Conservation (phyloP, 2,113 vertebrate species). For the Barbus barbus region DNA sequence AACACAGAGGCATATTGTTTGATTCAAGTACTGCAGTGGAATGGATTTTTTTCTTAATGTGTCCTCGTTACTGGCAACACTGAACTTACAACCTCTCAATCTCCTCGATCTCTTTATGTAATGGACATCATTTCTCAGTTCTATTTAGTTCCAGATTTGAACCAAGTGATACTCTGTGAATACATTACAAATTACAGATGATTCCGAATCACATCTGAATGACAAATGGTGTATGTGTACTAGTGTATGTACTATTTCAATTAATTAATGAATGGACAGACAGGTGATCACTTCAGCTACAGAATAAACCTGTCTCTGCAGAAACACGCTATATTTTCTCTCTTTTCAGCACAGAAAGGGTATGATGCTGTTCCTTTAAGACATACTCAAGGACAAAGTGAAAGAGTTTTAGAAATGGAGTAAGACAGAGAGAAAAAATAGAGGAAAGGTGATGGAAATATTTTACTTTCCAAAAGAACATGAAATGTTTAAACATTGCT, state of each 20-base stretch:
- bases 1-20: conserved; percentile 1
- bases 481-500: background rate
- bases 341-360: background rate
- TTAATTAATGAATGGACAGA: background rate
- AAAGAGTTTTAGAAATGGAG: background rate
- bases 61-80: background rate
- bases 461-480: conserved; percentile 23
- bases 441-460: conserved; percentile 27
- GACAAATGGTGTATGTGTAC: too few species aligned
- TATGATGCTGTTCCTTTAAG: background rate
- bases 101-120: background rate
- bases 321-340: background rate
- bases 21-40: background rate
- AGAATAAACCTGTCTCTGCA: background rate
- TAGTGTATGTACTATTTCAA: background rate
- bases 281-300: background rate
- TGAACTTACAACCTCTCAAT: background rate
- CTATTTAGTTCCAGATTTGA: background rate
- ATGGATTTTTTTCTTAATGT: background rate
- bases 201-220: background rate
- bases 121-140: background rate
- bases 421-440: background rate
- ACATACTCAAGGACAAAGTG: background rate
- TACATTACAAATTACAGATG: background rate
- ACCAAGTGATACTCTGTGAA: background rate